Evolutionary conservation across 2,888 invertebrate genomes (phyloP), one percentile per base, ranked within the genome.

Genomic region (Cremastobaeus sp.): DNA sequence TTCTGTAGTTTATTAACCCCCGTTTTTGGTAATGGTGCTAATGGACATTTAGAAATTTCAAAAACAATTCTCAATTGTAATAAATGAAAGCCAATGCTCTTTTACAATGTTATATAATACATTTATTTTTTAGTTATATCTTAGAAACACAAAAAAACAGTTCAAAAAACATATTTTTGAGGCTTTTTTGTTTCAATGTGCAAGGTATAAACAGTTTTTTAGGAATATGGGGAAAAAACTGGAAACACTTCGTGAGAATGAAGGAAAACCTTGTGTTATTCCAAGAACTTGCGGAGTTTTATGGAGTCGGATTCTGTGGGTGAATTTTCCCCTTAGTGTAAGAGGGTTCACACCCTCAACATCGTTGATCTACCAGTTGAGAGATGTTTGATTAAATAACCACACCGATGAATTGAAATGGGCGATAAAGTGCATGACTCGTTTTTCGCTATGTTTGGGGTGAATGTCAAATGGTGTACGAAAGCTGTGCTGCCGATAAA

Each of bases 371-470:
- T 62, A 70, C 74, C 79, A 77, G 77, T 72, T 55, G 76, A 62
- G 82, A 82, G 81, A 84, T 85, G 85, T 87, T 87, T 87, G 86
- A 87, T 87, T 86, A 87, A 87, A 87, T 86, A 87, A 87, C 87
- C 87, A 76, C 87, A 85, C 77, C 85, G 82, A 86, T 86, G 85
- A 87, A 87, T 87, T 86, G 86, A 87, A 87, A 84, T 79, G 76
- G 82, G 79, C 84, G 85, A 85, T 85, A 84, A 85, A 86, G 84
- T 85, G 83, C 82, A 83, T 86, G 86, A 87, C 85, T 87, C 78
- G 86, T 82, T 82, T 82, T 79, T 80, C 79, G 76, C 55, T 59
- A 54, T 35, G 30, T 50, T 62, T 50, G 34, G 76, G 77, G 77
- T 75, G 76, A 76, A 78, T 78, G 69, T 62, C 69, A 47, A 76